These are phyloP conservation scores for Orchesella flavescens DNA, from an alignment of 2,888 invertebrate species.

Conservation along the genomic window DNA sequence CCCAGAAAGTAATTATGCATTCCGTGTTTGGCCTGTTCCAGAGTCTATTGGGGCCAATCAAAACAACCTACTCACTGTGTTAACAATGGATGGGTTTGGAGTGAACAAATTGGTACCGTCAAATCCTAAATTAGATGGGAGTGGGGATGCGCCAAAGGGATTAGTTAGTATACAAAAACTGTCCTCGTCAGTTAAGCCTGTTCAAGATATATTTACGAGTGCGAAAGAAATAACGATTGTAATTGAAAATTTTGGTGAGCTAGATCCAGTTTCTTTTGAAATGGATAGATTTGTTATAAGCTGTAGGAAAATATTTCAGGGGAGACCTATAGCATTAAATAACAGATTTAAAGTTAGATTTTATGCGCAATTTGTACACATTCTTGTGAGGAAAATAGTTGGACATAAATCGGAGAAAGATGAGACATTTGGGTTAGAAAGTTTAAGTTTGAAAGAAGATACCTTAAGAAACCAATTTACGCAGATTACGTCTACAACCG, in stretches of 20 bases:
- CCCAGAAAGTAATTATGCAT: slow-evolving; percentile 10
- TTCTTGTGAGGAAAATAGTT: slow-evolving; percentile 40
- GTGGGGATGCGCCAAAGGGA: slow-evolving; percentile 41
- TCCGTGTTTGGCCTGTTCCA: slow-evolving; percentile 67
- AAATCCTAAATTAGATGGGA: slow-evolving; percentile 9
- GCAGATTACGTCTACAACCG: slow-evolving; percentile 43
- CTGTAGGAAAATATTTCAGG: slow-evolving; percentile 52
- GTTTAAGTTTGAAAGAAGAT: slow-evolving; percentile 3
- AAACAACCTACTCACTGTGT: slow-evolving; percentile 29
- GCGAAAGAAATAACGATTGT: slow-evolving; percentile 56
- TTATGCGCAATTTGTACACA: slow-evolving; percentile 63
- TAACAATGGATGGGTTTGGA: slow-evolving; percentile 53
- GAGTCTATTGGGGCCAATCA: slow-evolving; percentile 51
- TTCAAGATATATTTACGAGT: slow-evolving; percentile 15
- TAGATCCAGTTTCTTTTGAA: slow-evolving; percentile 52
- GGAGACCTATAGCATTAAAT: slow-evolving; percentile 55
- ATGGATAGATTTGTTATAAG: slow-evolving; percentile 54
- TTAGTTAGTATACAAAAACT: slow-evolving; percentile 13
- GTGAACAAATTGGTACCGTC: slow-evolving; percentile 31
- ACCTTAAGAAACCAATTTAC: neutral
- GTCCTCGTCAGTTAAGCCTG: slow-evolving; percentile 6
- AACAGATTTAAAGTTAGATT: slow-evolving; percentile 65
- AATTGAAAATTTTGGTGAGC: slow-evolving; percentile 38
- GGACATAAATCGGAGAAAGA: neutral
- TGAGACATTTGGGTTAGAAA: slow-evolving; percentile 39